Percentiles rank a stretch among this genome's conserved stretches.
Evolutionary conservation across 2,113 vertebrate species (phyloP).

Genomic region (Clinocottus analis): DNA sequence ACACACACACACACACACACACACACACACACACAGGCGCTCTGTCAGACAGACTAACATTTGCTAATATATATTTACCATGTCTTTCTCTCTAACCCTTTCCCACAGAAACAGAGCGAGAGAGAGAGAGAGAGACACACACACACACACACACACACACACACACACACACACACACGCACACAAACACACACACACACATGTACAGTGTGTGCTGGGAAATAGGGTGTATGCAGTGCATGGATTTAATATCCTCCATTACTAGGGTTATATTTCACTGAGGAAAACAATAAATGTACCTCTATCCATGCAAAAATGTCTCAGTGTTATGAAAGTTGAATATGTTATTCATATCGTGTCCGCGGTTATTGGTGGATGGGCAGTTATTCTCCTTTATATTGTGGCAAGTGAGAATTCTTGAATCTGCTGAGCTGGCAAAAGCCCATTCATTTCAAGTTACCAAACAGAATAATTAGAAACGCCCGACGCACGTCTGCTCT

Average conservation of each 20-base stretch:
- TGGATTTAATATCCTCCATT: constrained; percentile 58
- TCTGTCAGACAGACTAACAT: constrained; percentile 19
- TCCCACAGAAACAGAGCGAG: neutral
- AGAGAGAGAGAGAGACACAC: too few species aligned
- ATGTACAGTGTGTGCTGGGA: neutral
- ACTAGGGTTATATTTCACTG: constrained; percentile 48
- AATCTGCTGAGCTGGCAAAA: constrained; percentile 7
- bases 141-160: too few species aligned
- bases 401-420: neutral
- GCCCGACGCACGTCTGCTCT: neutral
- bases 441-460: neutral
- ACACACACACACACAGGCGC: neutral
- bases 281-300: constrained; percentile 46
- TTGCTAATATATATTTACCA: constrained; percentile 34
- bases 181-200: neutral
- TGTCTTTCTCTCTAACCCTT: constrained; percentile 1
- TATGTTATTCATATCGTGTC: constrained; percentile 29
- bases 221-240: constrained; percentile 12
- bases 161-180: neutral
- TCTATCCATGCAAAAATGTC: constrained; percentile 15
- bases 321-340: constrained; percentile 27
- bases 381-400: neutral
- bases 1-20: constrained; percentile 1
- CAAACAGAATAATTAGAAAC: neutral
- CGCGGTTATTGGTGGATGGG: constrained; percentile 10